phyloP scores from a whole-genome alignment of 2,797 vertebrate genomes.

The Tapera naevia region DNA sequence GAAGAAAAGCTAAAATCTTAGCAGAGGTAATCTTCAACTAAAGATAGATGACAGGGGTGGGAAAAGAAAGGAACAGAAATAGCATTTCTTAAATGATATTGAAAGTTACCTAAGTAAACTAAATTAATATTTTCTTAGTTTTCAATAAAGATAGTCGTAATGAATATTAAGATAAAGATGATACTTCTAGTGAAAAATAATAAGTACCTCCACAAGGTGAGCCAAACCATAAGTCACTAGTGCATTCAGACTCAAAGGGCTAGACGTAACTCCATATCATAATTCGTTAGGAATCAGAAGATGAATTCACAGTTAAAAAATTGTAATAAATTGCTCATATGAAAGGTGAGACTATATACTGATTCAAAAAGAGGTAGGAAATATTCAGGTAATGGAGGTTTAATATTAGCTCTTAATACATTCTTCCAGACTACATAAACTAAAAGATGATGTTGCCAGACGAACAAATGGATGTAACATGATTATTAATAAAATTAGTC shows the following conservation, averaged over 20 bases:
- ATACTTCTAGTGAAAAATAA: not conserved
- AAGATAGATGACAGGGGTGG: not conserved
- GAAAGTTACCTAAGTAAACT: not conserved
- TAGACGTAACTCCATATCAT: not conserved
- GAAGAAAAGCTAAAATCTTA: not conserved
- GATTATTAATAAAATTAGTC: not conserved
- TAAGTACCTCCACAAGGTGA: not conserved
- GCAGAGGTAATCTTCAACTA: not conserved
- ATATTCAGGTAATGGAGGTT: not conserved
- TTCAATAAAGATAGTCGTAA: too few relatives aligned
- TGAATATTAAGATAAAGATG: too few relatives aligned
- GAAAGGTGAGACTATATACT: not conserved
- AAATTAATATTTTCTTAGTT: not conserved
- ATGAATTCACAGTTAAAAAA: not conserved
- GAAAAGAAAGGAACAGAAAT: rapidly evolving
- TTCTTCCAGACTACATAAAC: not conserved
- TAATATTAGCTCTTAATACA: not conserved
- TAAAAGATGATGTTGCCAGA: not conserved
- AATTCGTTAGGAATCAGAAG: not conserved
- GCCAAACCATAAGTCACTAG: not conserved
- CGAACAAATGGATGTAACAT: not conserved
- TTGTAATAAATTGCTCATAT: not conserved
- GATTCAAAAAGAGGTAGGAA: not conserved
- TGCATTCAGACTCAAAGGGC: not conserved
- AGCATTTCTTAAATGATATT: not conserved